Evolutionary conservation across 2,888 invertebrate species (phyloP).

Genomic region (Lepidonotus clava): DNA sequence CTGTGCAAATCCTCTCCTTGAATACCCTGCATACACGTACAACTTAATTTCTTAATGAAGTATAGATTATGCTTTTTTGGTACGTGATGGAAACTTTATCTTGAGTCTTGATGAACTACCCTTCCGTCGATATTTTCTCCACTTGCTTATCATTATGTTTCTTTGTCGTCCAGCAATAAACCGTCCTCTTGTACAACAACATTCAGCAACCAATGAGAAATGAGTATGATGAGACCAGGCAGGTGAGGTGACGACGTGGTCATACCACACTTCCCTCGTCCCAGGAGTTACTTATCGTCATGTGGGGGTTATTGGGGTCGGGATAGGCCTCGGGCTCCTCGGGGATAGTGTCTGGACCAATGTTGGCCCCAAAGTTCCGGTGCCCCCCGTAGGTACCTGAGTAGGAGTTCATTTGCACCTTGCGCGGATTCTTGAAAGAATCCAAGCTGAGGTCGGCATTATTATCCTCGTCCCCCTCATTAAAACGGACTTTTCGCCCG

Average conservation of each 20-base stretch:
- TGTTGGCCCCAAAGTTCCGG: constrained; percentile 50
- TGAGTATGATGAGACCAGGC: not conserved
- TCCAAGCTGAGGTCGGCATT: not conserved
- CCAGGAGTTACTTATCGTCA: constrained; percentile 28
- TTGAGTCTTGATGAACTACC: too few relatives aligned
- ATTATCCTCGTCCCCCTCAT: constrained; percentile 28
- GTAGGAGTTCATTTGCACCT: constrained; percentile 45
- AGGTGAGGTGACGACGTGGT: not conserved
- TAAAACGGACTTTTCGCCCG: constrained; percentile 36
- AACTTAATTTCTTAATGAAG: too few relatives aligned
- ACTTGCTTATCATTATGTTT: too few relatives aligned
- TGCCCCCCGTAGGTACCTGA: constrained; percentile 32
- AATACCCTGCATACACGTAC: too few relatives aligned
- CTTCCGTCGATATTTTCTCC: too few relatives aligned
- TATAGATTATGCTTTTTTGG: too few relatives aligned
- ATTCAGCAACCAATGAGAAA: constrained; percentile 23
- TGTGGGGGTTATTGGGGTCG: constrained; percentile 6
- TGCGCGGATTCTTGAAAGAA: constrained; percentile 39
- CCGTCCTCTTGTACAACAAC: too few relatives aligned
- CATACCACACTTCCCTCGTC: constrained; percentile 55
- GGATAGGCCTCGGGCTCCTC: constrained; percentile 49
- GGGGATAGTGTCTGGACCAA: constrained; percentile 55
- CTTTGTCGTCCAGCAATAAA: too few relatives aligned
- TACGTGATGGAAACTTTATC: too few relatives aligned
- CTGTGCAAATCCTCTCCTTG: too few relatives aligned